phyloP scores from a whole-genome alignment of 2,888 invertebrate genomes.

The Scaptomyza flava region DNA sequence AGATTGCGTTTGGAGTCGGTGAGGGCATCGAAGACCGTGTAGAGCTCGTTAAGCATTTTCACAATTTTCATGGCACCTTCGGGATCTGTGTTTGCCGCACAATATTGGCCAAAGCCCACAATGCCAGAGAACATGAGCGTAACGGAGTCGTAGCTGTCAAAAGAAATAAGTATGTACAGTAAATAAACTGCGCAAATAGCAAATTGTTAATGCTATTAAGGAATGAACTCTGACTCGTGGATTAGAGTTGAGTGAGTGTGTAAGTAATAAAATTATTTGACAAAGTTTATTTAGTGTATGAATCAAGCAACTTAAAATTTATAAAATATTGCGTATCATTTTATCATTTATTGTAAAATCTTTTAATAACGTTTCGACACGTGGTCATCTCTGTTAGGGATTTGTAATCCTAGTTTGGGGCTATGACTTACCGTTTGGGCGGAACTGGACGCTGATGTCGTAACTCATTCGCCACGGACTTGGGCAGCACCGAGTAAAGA shows the following conservation, averaged over 20 bases:
- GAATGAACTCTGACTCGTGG: neutral
- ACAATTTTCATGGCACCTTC: constrained; percentile 98
- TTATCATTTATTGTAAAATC: no score
- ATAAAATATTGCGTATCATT: no score
- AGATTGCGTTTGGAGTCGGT: constrained; percentile 96
- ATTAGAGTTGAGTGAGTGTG: neutral
- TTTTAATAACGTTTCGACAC: no score
- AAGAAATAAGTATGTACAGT: constrained; percentile 33
- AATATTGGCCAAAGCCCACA: constrained; percentile 96
- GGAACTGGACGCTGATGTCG: constrained; percentile 96
- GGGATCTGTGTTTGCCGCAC: constrained; percentile 95
- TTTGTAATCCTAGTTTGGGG: constrained; percentile 12
- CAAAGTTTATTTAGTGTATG: no score
- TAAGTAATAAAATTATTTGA: no score
- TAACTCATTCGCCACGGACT: constrained; percentile 97
- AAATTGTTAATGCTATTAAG: constrained; percentile 42
- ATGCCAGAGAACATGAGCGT: constrained; percentile 97
- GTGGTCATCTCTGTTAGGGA: no score
- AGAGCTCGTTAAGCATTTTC: constrained; percentile 95
- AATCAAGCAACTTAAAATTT: no score
- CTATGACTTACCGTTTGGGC: constrained; percentile 89
- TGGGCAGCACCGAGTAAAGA: constrained; percentile 96
- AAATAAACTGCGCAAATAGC: constrained; percentile 58
- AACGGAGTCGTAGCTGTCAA: constrained; percentile 92
- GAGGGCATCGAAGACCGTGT: constrained; percentile 96